Conservation (phyloP, 2,113 vertebrate genomes). For the Henicopernis longicauda region DNA sequence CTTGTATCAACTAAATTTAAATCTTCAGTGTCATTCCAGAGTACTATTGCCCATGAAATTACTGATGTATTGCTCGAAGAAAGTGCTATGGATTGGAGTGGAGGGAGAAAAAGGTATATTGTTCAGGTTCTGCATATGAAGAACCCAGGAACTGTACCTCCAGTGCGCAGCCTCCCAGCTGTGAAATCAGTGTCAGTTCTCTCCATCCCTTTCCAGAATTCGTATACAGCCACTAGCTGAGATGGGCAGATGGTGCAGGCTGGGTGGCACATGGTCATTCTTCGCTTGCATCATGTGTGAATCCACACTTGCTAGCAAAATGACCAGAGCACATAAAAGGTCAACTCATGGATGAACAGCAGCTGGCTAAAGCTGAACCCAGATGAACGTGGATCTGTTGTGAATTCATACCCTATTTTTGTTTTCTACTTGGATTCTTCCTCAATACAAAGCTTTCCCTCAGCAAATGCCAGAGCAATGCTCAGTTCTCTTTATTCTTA, state of each 20-base stretch:
- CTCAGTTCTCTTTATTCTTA: not conserved
- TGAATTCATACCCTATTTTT: not conserved
- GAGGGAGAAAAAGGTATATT: not conserved
- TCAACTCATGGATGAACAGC: not conserved
- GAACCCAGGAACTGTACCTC: not conserved
- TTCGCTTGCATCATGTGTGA: not conserved
- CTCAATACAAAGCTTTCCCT: not conserved
- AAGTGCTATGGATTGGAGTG: not conserved
- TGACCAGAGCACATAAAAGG: not conserved
- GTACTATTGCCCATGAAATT: not conserved
- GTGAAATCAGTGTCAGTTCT: accelerated
- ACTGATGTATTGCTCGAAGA: not conserved
- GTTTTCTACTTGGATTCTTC: not conserved
- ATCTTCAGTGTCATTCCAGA: not conserved
- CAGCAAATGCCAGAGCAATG: not conserved
- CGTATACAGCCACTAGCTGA: not conserved
- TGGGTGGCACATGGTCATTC: not conserved
- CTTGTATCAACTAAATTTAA: not conserved
- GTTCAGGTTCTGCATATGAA: not conserved
- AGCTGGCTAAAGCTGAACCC: not conserved
- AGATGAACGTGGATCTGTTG: not conserved
- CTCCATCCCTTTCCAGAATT: not conserved
- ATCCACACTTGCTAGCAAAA: not conserved
- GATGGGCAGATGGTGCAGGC: not conserved
- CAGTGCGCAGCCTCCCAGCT: not conserved